phyloP scores from a whole-genome alignment of 2,888 invertebrate genomes.

The Apodemia duryi region DNA sequence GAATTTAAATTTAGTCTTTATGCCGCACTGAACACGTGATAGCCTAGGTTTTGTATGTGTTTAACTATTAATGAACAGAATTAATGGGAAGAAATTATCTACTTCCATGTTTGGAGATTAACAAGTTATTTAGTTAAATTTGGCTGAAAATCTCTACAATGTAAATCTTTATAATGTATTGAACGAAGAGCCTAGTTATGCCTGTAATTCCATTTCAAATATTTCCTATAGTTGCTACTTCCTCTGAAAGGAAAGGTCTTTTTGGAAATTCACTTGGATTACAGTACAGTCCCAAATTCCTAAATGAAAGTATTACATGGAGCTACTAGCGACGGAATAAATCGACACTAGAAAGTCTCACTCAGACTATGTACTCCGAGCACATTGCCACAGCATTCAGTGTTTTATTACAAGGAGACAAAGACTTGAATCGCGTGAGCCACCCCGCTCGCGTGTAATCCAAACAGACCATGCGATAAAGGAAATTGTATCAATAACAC shows the following conservation, averaged over 20 bases:
- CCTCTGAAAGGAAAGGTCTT: not conserved
- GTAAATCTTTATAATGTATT: no score
- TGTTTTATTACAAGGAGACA: not conserved
- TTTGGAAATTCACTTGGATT: not conserved
- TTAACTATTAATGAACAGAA: no score
- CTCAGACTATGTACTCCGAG: not conserved
- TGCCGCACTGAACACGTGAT: no score
- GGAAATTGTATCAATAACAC: conserved; percentile 14
- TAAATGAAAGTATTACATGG: not conserved
- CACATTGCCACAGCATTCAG: not conserved
- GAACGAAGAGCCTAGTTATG: no score
- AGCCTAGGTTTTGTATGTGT: no score
- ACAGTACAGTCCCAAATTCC: not conserved
- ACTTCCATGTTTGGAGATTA: no score
- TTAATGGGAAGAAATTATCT: no score
- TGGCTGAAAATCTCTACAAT: no score
- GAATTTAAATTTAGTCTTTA: no score
- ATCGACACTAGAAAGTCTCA: conserved; percentile 6
- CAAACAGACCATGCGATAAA: conserved; percentile 12
- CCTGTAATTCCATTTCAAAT: no score
- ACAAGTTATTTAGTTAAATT: no score
- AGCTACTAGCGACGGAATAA: not conserved
- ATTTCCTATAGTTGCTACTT: no score
- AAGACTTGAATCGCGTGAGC: not conserved
- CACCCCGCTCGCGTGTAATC: not conserved